phyloP scores from a whole-genome alignment of 2,797 vertebrate genomes.

The Enteromius fasciolatus region DNA sequence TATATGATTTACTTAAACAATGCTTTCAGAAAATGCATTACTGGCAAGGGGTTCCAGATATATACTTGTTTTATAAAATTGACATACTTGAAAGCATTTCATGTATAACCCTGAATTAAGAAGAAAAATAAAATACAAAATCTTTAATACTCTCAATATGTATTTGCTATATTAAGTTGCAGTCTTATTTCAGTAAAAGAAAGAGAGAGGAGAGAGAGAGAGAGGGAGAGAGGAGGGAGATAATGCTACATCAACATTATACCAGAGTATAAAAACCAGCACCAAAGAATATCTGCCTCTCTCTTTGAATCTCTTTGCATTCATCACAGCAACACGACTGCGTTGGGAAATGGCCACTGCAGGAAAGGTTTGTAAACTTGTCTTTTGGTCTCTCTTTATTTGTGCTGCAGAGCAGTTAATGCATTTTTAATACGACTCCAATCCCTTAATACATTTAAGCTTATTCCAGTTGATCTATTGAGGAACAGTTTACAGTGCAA shows the following conservation, averaged over 20 bases:
- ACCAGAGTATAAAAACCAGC: constrained; percentile 44
- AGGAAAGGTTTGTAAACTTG: constrained; percentile 69
- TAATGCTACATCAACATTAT: constrained; percentile 8
- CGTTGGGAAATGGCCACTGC: constrained; percentile 67
- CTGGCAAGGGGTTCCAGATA: no score
- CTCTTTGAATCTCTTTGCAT: no score
- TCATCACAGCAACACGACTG: constrained; percentile 8
- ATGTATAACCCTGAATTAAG: background rate
- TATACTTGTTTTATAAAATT: background rate
- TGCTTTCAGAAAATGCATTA: background rate
- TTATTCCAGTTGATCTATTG: constrained; percentile 10
- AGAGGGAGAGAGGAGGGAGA: constrained; percentile 19
- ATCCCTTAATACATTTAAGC: background rate
- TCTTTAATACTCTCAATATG: background rate
- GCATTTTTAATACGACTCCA: constrained; percentile 9
- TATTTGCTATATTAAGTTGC: background rate
- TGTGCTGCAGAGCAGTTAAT: constrained; percentile 16
- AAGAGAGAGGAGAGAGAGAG: constrained; percentile 2
- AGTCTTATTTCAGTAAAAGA: constrained; percentile 1
- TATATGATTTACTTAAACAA: background rate
- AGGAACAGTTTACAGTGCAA: background rate
- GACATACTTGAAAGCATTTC: background rate
- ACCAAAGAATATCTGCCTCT: constrained; percentile 25
- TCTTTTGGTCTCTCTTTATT: constrained; percentile 22
- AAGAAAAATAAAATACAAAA: background rate